A percentile compares a stretch with the other conserved stretches of the same genome.
Conservation (phyloP, 2,888 invertebrate genomes). For the Trypoxylon attenuatum region DNA sequence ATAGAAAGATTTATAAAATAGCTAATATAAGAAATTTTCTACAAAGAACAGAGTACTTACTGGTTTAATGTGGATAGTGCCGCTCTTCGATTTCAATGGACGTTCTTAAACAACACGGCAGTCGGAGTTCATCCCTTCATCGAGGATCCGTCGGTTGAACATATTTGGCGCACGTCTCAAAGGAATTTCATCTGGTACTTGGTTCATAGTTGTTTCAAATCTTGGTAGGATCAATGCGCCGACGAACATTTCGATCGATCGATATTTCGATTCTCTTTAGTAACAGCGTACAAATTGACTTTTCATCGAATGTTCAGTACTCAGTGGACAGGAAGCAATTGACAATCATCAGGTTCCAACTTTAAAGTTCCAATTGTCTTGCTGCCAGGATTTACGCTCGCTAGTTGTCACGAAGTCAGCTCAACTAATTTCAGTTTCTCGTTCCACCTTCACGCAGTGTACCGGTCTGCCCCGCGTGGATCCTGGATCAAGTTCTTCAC, state of each 20-base stretch:
- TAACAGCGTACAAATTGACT: background rate
- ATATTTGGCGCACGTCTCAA: constrained; percentile 13
- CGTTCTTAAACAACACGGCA: constrained; percentile 4
- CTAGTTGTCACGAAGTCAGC: background rate
- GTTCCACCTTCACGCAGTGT: background rate
- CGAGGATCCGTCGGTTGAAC: constrained; percentile 11
- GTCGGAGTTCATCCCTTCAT: constrained; percentile 7
- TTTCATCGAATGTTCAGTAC: constrained; percentile 8
- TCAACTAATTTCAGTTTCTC: too few relatives aligned
- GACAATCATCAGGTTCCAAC: too few relatives aligned
- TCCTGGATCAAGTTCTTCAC: too few relatives aligned
- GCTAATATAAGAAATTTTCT: background rate
- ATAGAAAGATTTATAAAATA: background rate
- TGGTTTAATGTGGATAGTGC: background rate
- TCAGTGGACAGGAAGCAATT: too few relatives aligned
- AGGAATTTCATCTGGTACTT: constrained; percentile 65
- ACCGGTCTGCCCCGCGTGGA: background rate
- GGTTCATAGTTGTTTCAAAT: constrained; percentile 75
- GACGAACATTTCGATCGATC: background rate
- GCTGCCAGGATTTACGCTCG: background rate
- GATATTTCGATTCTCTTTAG: background rate
- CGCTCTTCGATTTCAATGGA: constrained; percentile 11
- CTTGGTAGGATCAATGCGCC: constrained; percentile 1
- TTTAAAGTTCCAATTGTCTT: background rate
- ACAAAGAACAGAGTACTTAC: constrained; percentile 19